These are phyloP conservation scores for Astyanax mexicanus DNA, from an alignment of 2,797 vertebrate species.

Conservation along the genomic window DNA sequence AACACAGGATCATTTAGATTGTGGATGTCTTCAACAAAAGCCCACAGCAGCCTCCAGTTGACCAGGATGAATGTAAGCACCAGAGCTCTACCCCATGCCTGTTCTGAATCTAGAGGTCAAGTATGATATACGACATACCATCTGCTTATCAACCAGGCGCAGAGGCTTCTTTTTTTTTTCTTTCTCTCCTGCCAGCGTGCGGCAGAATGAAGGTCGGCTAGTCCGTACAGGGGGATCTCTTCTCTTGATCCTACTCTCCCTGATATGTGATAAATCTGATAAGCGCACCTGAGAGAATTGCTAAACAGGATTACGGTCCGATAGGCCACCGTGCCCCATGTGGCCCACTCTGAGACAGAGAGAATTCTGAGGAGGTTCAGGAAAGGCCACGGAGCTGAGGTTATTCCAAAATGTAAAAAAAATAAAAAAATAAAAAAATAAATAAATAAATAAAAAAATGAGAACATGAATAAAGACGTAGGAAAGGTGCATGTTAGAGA, in stretches of 20 bases:
- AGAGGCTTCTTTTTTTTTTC: conserved; percentile 64
- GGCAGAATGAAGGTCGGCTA: conserved; percentile 76
- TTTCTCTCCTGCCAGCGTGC: conserved; percentile 54
- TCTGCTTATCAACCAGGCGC: conserved; percentile 77
- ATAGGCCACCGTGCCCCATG: conserved; percentile 69
- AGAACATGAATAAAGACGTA: not conserved
- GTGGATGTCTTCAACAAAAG: conserved; percentile 58
- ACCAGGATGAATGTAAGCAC: conserved; percentile 60
- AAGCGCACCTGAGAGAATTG: conserved; percentile 69
- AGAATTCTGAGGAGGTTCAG: conserved; percentile 20
- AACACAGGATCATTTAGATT: conserved; percentile 58
- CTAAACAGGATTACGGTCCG: conserved; percentile 75
- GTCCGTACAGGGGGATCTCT: conserved; percentile 62
- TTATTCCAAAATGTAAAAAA: conserved; percentile 44
- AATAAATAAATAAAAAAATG: not conserved
- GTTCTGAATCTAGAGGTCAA: conserved; percentile 72
- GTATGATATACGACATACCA: conserved; percentile 77
- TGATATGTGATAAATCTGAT: conserved; percentile 69
- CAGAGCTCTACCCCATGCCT: conserved; percentile 64
- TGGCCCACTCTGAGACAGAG: conserved; percentile 59
- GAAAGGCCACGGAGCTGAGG: conserved; percentile 13
- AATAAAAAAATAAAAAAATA: too few species aligned
- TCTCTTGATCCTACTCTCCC: conserved; percentile 68
- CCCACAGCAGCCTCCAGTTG: conserved; percentile 49
- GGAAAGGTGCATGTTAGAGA: conserved; percentile 3